Evolutionary conservation across 2,113 vertebrate species (phyloP), one percentile per base, ranked within the genome.

Genomic region (Emydocephalus ijimae): DNA sequence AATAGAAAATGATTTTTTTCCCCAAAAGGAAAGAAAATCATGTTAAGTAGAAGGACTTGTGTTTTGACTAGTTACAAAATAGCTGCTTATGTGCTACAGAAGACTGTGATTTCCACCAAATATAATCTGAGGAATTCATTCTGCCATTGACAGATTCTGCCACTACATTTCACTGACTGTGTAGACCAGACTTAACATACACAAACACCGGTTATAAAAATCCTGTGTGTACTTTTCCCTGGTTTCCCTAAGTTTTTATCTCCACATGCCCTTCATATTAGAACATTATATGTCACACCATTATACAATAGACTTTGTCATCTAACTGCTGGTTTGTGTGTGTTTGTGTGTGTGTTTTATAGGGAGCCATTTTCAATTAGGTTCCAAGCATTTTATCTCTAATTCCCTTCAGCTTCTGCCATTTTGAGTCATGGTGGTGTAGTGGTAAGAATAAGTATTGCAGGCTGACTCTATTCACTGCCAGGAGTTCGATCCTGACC

Each of bases 291-390:
- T 94, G 91, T 94, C 93, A 94, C 89, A 1, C 94, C 94, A 94
- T 93, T 96, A 96, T 92, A 92, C 96, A 97, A 98, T 90, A 96
- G 95, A 96, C 96, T 97, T 96, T 92, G 95, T 96, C 97, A 97
- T 97, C 96, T 97, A 96, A 94, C 93, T 97, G 95, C 92, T 94
- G 93, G 48, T 50, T 39, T 85, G 24, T 91, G 89, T 89, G 59
- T 69, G 59, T n/a, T 23, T 50, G 24, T 85, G 15, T 91, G 89
- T 89, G 59, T 69, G 43, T n/a, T 14, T 97, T 97, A 97, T 97
- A 96, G 97, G 96, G 96, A 90, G 91, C 95, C 57, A 94, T 97
- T 97, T 96, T 97, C 97, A 98, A 97, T 98, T 97, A 98, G 96
- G 95, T 96, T 97, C 96, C 97, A 97, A 96, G 88, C 21, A 94